Evolutionary conservation across 2,113 vertebrate species (phyloP).

Genomic region (Passer montanus): DNA sequence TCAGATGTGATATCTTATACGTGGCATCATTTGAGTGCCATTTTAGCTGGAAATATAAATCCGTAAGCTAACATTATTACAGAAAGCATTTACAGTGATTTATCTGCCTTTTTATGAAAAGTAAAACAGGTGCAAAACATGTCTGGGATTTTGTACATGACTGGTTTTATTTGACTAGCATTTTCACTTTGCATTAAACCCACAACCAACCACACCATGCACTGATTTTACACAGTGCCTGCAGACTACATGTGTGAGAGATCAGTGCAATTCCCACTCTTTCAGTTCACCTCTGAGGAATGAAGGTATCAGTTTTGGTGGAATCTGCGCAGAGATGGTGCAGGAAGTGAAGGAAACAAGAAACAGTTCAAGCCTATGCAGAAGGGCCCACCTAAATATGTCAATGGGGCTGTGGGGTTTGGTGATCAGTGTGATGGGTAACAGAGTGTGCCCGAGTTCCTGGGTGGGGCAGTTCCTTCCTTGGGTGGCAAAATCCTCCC

Average conservation of each 20-base stretch:
- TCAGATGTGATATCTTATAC: background rate
- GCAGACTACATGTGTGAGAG: background rate
- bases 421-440: background rate
- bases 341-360: background rate
- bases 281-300: background rate
- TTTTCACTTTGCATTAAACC: background rate
- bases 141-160: background rate
- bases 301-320: background rate
- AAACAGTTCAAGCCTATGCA: background rate
- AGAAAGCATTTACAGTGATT: background rate
- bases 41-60: background rate
- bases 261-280: background rate
- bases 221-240: background rate
- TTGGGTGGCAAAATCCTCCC: background rate
- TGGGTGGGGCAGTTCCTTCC: background rate
- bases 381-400: background rate
- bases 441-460: fast-evolving
- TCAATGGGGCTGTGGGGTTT: background rate
- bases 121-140: background rate
- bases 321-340: background rate
- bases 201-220: fast-evolving
- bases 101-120: background rate
- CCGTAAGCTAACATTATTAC: background rate
- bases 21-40: background rate
- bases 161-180: background rate